A percentile compares a stretch with the other conserved stretches of the same genome.
Conservation (phyloP, 2,888 invertebrate genomes). For the Hirudinaria manillensis region DNA sequence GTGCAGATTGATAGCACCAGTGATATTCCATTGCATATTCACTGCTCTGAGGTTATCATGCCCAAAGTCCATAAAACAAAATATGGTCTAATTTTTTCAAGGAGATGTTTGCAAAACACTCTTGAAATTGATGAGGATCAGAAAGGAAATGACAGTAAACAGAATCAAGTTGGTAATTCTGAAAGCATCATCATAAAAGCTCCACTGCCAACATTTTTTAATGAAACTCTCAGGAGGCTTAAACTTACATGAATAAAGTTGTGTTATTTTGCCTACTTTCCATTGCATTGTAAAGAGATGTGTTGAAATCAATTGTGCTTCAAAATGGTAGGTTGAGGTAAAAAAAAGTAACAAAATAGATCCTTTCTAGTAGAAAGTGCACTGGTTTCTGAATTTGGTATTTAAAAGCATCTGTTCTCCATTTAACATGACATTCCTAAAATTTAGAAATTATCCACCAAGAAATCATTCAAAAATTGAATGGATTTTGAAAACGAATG, state of each 20-base stretch:
- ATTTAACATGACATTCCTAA: too few relatives aligned
- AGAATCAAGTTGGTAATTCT: neutral
- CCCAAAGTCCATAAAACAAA: neutral
- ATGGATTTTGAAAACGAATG: too few relatives aligned
- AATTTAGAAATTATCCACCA: too few relatives aligned
- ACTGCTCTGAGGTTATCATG: constrained; percentile 15
- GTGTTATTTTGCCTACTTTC: too few relatives aligned
- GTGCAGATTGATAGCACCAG: neutral
- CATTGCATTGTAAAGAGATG: too few relatives aligned
- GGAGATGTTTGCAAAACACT: neutral
- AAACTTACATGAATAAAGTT: neutral
- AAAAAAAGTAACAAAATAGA: too few relatives aligned
- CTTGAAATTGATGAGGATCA: neutral
- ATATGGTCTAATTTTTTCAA: neutral
- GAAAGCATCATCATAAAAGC: neutral
- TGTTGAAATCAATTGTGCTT: too few relatives aligned
- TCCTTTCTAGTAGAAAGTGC: too few relatives aligned
- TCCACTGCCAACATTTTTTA: neutral
- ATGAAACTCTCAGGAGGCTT: neutral
- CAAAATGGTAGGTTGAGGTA: too few relatives aligned
- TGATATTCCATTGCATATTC: constrained; percentile 11
- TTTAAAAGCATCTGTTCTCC: too few relatives aligned
- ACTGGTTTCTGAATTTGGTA: too few relatives aligned
- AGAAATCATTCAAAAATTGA: too few relatives aligned
- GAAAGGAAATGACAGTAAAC: neutral